Base-by-base conservation (phyloP, 2,113 vertebrate species). In the Sinocyclocheilus grahami region DNA sequence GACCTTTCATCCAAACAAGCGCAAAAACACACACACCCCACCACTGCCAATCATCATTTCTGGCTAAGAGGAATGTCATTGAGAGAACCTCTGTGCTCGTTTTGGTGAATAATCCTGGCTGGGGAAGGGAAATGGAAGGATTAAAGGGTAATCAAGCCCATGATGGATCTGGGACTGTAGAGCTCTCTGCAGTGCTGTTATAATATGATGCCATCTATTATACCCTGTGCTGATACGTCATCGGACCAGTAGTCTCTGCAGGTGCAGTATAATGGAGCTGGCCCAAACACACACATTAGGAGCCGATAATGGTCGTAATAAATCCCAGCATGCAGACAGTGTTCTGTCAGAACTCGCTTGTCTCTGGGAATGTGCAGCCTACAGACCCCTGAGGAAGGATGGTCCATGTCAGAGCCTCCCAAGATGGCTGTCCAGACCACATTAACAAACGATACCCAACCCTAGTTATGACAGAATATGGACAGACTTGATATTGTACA, bases 71-170 rank as follows among this genome's bases (percentile, higher is more conserved):
- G 79, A 85, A 82, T 86, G 76, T 84, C 77, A 65, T 84, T 77
- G 77, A 62, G 85, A 82, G 76, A 85, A 67, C 67, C 85, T 85
- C 60, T 72, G 60, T 1, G 51, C 80, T 88, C 84, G 79, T 84
- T 58, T 78, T 30, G 51, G 75, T 65, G 80, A 88, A 87, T 80
- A 83, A 83, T 87, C 62, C 82, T 22, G 77, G 22, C 55, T 2
- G 71, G 48, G 72, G 71, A 71, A 48, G 3, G 71, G 85, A 81
- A 82, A 85, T 86, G 46, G 60, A 72, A 48, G 83, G 83, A 88
- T 88, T 86, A 85, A 81, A 72, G 88, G 82, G 63, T 69, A 86
- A 88, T 86, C 80, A 88, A 79, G 46, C 37, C 16, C n/a, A 9
- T 87, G 65, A 87, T 87, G 75, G 75, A 84, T 75, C 33, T 86